Evolutionary conservation across 2,797 vertebrate species (phyloP), one percentile per base, ranked within the genome.

Genomic region (Acipenser transmontanus): DNA sequence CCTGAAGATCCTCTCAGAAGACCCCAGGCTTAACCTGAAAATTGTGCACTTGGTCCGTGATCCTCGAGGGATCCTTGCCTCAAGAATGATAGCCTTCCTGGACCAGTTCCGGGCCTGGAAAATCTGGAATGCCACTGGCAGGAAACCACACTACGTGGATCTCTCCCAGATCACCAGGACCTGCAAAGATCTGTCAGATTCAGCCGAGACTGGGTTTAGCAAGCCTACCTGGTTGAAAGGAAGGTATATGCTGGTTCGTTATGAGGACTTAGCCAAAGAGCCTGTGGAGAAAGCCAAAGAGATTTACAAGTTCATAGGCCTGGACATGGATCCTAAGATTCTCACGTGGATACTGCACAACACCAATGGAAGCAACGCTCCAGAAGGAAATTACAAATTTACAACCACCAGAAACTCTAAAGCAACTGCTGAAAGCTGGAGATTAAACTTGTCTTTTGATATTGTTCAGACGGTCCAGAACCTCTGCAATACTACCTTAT

Each of bases 1-100:
- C 68, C 77, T 89, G 48, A 83, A 87, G 17, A 86, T 87, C 0
- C 73, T 92, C 61, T 86, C 79, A 0, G 89, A 92, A 73, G 91
- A 92, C 74, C 89, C 89, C 3, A 85, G 88, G 10, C 81, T 93
- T 68, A 86, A 90, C 69, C 70, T 93, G 49, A 88, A 86, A 73
- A 88, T 93, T 65, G 74, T 93, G 64, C 90, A 93, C 74, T 76
- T 93, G 68, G 91, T 93, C 12, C 84, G 91, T 50, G 92, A 93
- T 73, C 91, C 92, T 6, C 76, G 91, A 64, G 91, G 89, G 12
- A 80, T 92, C 64, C 81, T 89, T 0, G 82, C 89, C 6, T 93
- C 92, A 5, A 85, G 89, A 65, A 91, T 93, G 70, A 79, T 77
- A 68, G 84, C 89, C 0, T 93, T 93, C 68, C 74, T 79, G 0